Evolutionary conservation across 1,140 invertebrate genomes (phyloP), one percentile per base, ranked within the genome.

Genomic region (Aphelinus atriplicis): DNA sequence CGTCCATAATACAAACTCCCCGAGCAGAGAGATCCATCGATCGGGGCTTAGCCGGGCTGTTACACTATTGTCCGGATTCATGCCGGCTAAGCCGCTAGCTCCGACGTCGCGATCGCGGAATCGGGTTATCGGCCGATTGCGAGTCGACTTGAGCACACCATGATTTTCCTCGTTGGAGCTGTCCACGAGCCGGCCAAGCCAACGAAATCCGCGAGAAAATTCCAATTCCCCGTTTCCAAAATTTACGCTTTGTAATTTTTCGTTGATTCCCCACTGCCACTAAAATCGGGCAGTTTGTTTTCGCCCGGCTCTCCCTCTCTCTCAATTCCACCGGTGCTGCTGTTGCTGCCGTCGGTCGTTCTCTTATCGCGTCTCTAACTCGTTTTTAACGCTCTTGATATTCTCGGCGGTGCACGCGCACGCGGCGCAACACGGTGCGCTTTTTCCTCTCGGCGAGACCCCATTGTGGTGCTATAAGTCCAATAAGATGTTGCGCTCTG

Each of bases 331-430:
- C 9, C 45, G 1, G 60, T 62, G 1, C 26, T 2, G 45, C 43
- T 62, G 45, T 45, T 63, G 48, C 48, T 3, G n/a, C 3, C 9
- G 58, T 60, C n/a, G 58, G n/a, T 42, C 45, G 62, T 43, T 5
- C 62, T 72, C 62, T 72, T 72, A 72, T 72, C 71, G 62, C 62
- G 53, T 58, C 62, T 57, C 62, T 65, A 72, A 65, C 71, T 65
- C 71, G 9, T 43, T 72, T 72, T 72, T 65, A 72, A 72, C 55
- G 62, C 45, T 60, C 53, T 58, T 4, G 71, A 65, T 66, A 58
- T 26, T 26, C 26, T 26, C 26, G 26, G 26, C 26, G 26, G 26
- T 26, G 26, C 26, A 26, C 26, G 26, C 26, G 26, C n/a, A 45
- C 42, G 3, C 51, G 9, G 70, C 46, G 26, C 42, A 43, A 60